Conservation (phyloP, 2,797 vertebrate genomes). For the Alosa sapidissima region DNA sequence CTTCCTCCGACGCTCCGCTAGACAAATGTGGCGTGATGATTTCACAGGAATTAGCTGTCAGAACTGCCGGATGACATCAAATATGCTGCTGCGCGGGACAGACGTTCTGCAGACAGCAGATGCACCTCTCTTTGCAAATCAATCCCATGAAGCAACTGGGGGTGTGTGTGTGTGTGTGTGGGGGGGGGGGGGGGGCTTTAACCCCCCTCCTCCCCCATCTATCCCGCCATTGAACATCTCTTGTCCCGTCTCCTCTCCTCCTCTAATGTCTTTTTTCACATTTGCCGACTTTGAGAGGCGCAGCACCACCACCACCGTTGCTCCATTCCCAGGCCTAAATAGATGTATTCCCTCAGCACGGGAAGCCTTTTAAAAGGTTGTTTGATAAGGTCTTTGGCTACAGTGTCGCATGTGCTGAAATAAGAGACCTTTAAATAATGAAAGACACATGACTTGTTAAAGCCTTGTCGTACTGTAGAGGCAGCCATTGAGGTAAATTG, state of each 20-base stretch:
- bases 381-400: conserved; percentile 11
- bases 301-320: background rate
- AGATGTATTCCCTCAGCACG: background rate
- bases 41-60: conserved; percentile 43
- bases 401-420: conserved; percentile 8
- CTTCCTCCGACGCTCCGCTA: conserved; percentile 31
- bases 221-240: background rate
- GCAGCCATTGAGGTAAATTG: conserved; percentile 31
- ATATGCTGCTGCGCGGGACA: conserved; percentile 16
- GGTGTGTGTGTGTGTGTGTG: background rate
- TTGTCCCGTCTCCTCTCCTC: background rate
- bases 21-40: conserved; percentile 43
- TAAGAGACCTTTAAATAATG: conserved; percentile 8
- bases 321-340: background rate
- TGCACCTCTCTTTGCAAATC: conserved; percentile 39
- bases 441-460: conserved; percentile 11
- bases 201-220: background rate
- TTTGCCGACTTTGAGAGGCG: background rate
- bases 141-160: background rate
- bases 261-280: background rate
- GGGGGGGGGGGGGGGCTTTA: background rate
- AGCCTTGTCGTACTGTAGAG: conserved; percentile 3
- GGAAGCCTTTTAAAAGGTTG: background rate
- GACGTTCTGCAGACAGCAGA: conserved; percentile 49
- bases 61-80: conserved; percentile 34